phyloP scores from a whole-genome alignment of 2,888 invertebrate genomes.

The Phalera bucephala region DNA sequence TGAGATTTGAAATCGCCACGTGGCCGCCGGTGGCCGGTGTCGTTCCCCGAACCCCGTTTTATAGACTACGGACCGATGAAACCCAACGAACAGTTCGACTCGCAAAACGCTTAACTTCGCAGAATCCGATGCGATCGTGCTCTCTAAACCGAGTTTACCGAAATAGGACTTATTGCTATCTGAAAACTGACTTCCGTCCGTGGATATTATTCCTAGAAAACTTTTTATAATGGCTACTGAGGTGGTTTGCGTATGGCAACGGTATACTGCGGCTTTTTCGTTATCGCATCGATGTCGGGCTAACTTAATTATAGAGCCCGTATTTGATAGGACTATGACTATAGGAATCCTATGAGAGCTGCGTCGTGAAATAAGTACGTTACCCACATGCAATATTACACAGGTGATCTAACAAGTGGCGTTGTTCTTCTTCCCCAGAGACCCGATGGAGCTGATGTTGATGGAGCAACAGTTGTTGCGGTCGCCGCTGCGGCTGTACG shows the following conservation, averaged over 20 bases:
- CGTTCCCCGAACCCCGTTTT: conserved; percentile 70
- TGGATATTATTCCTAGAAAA: conserved; percentile 18
- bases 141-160: conserved; percentile 19
- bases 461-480: conserved; percentile 90
- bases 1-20: conserved; percentile 56
- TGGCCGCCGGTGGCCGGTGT: conserved; percentile 57
- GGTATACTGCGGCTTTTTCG: background rate
- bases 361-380: too few relatives aligned
- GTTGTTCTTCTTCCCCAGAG: conserved; percentile 78
- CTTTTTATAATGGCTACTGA: conserved; percentile 3
- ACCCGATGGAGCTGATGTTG: conserved; percentile 91
- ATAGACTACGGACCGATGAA: conserved; percentile 76
- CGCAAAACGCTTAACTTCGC: conserved; percentile 51
- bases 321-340: too few relatives aligned
- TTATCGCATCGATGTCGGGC: too few relatives aligned
- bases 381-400: too few relatives aligned
- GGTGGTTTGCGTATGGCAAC: background rate
- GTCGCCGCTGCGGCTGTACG: conserved; percentile 86
- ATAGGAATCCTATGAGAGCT: too few relatives aligned
- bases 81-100: conserved; percentile 63
- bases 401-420: conserved; percentile 6
- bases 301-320: too few relatives aligned
- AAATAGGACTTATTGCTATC: conserved; percentile 36
- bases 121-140: conserved; percentile 39
- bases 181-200: conserved; percentile 19